phyloP scores from a whole-genome alignment of 2,113 vertebrate genomes.

The Indri indri region DNA sequence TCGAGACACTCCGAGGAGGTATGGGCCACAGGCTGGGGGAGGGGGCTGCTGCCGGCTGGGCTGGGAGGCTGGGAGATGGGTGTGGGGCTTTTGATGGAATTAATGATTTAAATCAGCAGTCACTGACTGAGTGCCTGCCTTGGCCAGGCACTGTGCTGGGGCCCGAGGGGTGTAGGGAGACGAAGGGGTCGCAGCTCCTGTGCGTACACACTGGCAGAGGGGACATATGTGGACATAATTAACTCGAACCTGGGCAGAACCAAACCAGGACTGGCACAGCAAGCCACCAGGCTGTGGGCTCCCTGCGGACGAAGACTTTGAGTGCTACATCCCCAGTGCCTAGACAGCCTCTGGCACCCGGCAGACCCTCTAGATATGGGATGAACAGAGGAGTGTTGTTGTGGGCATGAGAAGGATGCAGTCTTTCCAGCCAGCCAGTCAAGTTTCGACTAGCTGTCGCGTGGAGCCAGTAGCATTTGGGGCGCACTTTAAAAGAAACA shows the following conservation, averaged over 20 bases:
- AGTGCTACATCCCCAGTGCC: not conserved
- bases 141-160: not conserved
- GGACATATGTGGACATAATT: too few species aligned
- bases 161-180: not conserved
- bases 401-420: not conserved
- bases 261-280: not conserved
- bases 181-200: not conserved
- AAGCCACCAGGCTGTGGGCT: not conserved
- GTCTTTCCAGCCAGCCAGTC: not conserved
- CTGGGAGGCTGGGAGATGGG: not conserved
- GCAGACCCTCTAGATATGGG: not conserved
- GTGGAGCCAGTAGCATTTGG: not conserved
- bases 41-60: not conserved
- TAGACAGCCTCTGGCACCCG: not conserved
- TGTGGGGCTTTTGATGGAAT: not conserved
- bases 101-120: not conserved
- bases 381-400: rapidly evolving
- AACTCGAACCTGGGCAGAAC: not conserved
- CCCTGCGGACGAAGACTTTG: not conserved
- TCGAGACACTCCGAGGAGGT: slow-evolving; percentile 92
- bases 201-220: not conserved
- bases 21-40: slow-evolving; percentile 1
- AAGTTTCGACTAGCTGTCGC: not conserved
- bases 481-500: not conserved
- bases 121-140: not conserved